Base-by-base conservation (phyloP, 2,113 vertebrate species). In the Sceloporus undulatus region DNA sequence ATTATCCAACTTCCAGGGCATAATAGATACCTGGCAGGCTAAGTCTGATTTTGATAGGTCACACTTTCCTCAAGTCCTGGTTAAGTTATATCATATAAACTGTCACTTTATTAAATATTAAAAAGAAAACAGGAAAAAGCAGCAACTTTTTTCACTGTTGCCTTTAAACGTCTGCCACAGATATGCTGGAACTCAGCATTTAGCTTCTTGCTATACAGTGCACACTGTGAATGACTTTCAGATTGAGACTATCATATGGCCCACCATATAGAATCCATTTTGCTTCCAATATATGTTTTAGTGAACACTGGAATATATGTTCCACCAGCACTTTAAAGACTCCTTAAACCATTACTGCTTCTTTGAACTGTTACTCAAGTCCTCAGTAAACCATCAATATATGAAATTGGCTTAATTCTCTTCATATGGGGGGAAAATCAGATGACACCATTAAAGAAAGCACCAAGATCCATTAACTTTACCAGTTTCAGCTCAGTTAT, bases 401-500 rank as follows among this genome's bases (percentile, higher is more conserved):
- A 42, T 21, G 18, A 74, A 80, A 87, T 82, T n/a, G 10, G 62
- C 18, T 88, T 85, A 54, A 1, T 75, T 66, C 29, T 82, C 76
- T 88, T 76, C 56, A 34, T 5, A 34, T 9, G 25, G 9, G 27
- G 4, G 42, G 13, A 5, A 54, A 74, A 40, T 34, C 73, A 78
- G 70, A 87, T 56, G 66, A 82, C 59, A 82, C 71, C 79, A 42
- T 66, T 62, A 87, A 90, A 90, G 77, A 86, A 92, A 89, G 75
- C 21, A 84, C 18, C 85, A 87, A 82, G 10, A 34, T 88, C 13
- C 48, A 66, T 88, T 54, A 88, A 40, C n/a, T 71, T 91, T 66
- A 91, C 71, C 85, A 92, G 70, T 54, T 87, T 82, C 34, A 78
- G 27, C 82, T 68, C 54, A 87, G 82, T 90, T 95, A 90, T 91